Base-by-base conservation (phyloP, 1,140 invertebrate species). In the Drosophila varians region DNA sequence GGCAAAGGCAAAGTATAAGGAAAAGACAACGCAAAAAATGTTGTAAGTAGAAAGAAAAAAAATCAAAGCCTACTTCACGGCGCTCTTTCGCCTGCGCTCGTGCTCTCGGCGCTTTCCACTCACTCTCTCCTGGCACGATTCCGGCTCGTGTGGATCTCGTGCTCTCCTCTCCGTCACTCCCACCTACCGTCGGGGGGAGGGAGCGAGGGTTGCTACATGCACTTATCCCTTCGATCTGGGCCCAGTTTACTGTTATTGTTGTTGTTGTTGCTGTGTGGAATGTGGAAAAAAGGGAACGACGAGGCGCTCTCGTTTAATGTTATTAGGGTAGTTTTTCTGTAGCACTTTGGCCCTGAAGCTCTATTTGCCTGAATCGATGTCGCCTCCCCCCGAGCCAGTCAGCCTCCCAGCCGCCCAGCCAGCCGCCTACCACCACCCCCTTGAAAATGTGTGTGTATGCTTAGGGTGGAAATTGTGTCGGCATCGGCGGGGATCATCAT, bases 321-420 rank as follows among this genome's bases (percentile, higher is more conserved):
- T 66, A 53, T 84, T 73, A 84, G 80, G 80, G 80, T 84, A 80
- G 80, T 87, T 84, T 77, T 75, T 49, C 52, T 78, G 23, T 69
- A 56, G 70, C 73, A 65, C 54, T 72, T 77, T 74, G 82, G 68
- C 82, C 82, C 82, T 86, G 82, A 86, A 86, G 82, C 82, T 86
- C 77, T 82, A 77, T 82, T 86, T 87, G 82, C 64, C 72, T 77
- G 73, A 86, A 86, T 86, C 82, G 77, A 87, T 86, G 72, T 53
- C 48, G 65, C 80, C 75, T 64, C 60, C 71, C 72, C 51, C 52
- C 34, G 9, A 12, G n/a, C 14, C 48, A 55, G 47, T 23, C 19
- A 23, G 40, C 40, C 21, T 28, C 18, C 42, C 25, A 23, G 21
- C 16, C 38, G 60, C 68, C 77, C 28, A 9, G 28, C 28, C 28